Conservation (phyloP, 2,113 vertebrate species). For the Sander vitreus region DNA sequence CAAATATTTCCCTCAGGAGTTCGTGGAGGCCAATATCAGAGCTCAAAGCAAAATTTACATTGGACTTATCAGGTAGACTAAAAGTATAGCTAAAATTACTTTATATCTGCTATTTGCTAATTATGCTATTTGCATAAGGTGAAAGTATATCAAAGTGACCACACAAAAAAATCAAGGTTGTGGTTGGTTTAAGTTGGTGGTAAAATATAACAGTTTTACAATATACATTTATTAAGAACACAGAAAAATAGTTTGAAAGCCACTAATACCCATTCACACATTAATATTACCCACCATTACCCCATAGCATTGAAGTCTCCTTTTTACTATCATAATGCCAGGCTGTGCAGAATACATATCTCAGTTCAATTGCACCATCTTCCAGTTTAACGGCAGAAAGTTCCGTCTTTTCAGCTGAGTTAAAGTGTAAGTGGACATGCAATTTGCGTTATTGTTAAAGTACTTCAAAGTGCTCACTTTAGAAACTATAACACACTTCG, state of each 20-base stretch:
- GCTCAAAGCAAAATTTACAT: not conserved
- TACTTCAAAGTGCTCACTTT: constrained; percentile 57
- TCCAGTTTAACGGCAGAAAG: constrained; percentile 15
- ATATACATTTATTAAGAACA: constrained; percentile 33
- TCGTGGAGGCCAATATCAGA: not conserved
- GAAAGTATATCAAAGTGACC: not conserved
- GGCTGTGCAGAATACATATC: not conserved
- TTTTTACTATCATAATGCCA: constrained; percentile 14
- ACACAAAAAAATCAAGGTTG: not conserved
- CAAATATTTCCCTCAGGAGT: not conserved
- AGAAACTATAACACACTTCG: constrained; percentile 7
- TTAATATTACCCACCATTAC: constrained; percentile 5
- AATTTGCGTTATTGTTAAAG: constrained; percentile 39
- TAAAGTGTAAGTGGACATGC: constrained; percentile 6
- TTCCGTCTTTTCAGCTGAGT: not conserved
- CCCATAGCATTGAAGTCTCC: constrained; percentile 21
- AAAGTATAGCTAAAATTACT: not conserved
- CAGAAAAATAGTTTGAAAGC: constrained; percentile 49
- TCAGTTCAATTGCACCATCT: constrained; percentile 30
- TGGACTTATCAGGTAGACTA: not conserved
- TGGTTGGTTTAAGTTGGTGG: not conserved
- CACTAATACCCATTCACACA: not conserved
- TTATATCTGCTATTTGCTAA: not conserved
- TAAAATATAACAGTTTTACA: not conserved
- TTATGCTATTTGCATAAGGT: not conserved